Evolutionary conservation across 2,888 invertebrate genomes (phyloP).

Genomic region (Shargacucullia verbasci): DNA sequence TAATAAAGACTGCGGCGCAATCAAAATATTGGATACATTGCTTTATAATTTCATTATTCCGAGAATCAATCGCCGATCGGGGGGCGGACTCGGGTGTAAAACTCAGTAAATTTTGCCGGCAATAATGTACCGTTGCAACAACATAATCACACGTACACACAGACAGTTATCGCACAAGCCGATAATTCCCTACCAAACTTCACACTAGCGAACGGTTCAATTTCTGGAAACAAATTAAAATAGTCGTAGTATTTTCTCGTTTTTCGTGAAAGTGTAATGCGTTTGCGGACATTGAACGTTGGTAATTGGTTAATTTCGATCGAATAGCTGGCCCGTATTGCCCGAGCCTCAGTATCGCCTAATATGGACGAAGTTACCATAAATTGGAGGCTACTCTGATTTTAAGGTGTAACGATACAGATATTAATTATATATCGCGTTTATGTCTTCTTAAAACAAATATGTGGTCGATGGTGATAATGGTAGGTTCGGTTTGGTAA

Average conservation of each 20-base stretch:
- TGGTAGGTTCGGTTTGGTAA: constrained; percentile 31
- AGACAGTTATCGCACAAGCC: constrained; percentile 58
- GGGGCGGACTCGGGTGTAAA: constrained; percentile 69
- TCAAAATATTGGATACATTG: constrained; percentile 67
- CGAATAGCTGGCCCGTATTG: constrained; percentile 59
- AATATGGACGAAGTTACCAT: constrained; percentile 59
- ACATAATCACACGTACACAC: constrained; percentile 64
- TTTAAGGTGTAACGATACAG: constrained; percentile 43
- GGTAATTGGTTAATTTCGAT: constrained; percentile 71
- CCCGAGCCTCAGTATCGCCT: constrained; percentile 39
- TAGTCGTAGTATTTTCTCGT: constrained; percentile 52
- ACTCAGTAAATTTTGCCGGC: constrained; percentile 65
- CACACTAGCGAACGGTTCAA: constrained; percentile 65
- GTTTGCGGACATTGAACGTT: constrained; percentile 53
- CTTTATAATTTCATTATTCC: constrained; percentile 77
- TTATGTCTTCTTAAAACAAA: constrained; percentile 51
- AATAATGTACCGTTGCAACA: constrained; percentile 76
- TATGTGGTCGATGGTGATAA: constrained; percentile 37
- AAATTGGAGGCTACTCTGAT: constrained; percentile 36
- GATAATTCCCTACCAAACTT: constrained; percentile 72
- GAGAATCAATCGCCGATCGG: constrained; percentile 73
- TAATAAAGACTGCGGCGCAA: constrained; percentile 61
- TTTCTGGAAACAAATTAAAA: constrained; percentile 55
- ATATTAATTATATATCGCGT: constrained; percentile 31
- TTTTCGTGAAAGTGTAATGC: constrained; percentile 62